Percentiles rank a stretch among this genome's conserved stretches.
These are phyloP conservation scores for Todiramphus chloris DNA, from an alignment of 2,113 vertebrate genomes.

Conservation along the genomic window DNA sequence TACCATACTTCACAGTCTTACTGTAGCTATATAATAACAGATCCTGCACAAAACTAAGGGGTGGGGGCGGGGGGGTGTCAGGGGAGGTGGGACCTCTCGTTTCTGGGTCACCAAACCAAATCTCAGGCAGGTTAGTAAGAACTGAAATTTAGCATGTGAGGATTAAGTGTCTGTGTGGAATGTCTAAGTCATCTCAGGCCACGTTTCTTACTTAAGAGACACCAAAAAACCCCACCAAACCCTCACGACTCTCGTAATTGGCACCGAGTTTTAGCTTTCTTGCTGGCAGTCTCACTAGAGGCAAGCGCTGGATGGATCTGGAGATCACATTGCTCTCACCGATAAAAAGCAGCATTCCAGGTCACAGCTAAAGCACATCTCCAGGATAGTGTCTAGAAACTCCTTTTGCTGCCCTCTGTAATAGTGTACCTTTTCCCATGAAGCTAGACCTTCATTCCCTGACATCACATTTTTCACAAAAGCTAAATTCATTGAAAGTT, in stretches of 20 bases:
- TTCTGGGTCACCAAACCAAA: slow-evolving; percentile 35
- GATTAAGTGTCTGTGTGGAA: slow-evolving; percentile 46
- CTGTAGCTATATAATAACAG: slow-evolving; percentile 55
- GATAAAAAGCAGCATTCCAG: background rate
- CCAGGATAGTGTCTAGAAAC: background rate
- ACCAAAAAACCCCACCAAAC: background rate
- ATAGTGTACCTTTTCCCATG: background rate
- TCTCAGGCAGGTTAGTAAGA: slow-evolving; percentile 32
- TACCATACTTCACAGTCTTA: slow-evolving; percentile 66
- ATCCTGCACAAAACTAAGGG: slow-evolving; percentile 56
- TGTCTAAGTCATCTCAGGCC: slow-evolving; percentile 28
- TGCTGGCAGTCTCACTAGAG: background rate
- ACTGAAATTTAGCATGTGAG: slow-evolving; percentile 13
- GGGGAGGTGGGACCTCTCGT: background rate
- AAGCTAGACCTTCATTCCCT: background rate
- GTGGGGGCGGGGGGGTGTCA: background rate
- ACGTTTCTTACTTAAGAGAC: slow-evolving; percentile 44
- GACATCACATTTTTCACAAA: background rate
- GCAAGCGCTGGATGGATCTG: background rate
- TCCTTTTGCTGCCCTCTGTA: background rate
- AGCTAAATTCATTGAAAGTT: slow-evolving; percentile 19
- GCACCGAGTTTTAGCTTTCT: slow-evolving; percentile 6
- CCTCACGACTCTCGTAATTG: background rate
- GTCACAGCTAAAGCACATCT: slow-evolving; percentile 28
- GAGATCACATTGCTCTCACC: slow-evolving; percentile 23